Evolutionary conservation across 2,797 vertebrate genomes (phyloP).

Genomic region (Mormyrus hasselquistii): DNA sequence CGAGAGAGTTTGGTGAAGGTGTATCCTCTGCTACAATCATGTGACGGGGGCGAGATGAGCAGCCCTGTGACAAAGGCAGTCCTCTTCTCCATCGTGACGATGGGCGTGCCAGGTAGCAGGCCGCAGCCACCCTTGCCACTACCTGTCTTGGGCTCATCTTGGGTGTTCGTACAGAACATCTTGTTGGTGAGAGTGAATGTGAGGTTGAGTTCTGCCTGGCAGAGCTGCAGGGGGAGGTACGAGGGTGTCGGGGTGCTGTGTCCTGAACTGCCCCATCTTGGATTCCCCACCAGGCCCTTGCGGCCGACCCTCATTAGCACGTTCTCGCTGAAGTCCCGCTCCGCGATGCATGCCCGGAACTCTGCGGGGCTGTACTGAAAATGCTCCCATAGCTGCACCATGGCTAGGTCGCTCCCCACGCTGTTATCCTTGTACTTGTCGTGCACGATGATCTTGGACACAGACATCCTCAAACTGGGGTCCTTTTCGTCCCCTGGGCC

Average conservation of each 20-base stretch:
- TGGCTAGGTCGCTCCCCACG: constrained; percentile 62
- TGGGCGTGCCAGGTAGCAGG: constrained; percentile 58
- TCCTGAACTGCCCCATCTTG: not conserved
- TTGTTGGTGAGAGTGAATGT: constrained; percentile 71
- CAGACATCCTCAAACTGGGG: not conserved
- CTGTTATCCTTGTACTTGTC: constrained; percentile 42
- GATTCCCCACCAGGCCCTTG: constrained; percentile 41
- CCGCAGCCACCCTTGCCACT: fast-evolving
- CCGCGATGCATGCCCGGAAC: constrained; percentile 70
- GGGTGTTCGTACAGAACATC: constrained; percentile 70
- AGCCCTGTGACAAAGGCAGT: constrained; percentile 79
- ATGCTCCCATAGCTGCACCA: constrained; percentile 62
- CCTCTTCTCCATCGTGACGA: constrained; percentile 60
- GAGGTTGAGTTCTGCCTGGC: constrained; percentile 57
- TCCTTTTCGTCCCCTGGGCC: not conserved
- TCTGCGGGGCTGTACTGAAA: constrained; percentile 47
- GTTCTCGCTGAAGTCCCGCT: constrained; percentile 77
- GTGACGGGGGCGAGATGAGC: constrained; percentile 44
- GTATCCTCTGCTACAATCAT: constrained; percentile 40
- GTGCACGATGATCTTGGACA: constrained; percentile 48
- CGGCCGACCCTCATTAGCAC: constrained; percentile 64
- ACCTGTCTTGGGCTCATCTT: not conserved
- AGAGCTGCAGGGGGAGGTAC: constrained; percentile 60
- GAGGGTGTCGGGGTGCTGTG: constrained; percentile 23
- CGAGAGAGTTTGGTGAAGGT: constrained; percentile 79